Percentiles rank a stretch among this genome's conserved stretches.
phyloP scores from a whole-genome alignment of 2,888 invertebrate species.

The Acleris laterana region DNA sequence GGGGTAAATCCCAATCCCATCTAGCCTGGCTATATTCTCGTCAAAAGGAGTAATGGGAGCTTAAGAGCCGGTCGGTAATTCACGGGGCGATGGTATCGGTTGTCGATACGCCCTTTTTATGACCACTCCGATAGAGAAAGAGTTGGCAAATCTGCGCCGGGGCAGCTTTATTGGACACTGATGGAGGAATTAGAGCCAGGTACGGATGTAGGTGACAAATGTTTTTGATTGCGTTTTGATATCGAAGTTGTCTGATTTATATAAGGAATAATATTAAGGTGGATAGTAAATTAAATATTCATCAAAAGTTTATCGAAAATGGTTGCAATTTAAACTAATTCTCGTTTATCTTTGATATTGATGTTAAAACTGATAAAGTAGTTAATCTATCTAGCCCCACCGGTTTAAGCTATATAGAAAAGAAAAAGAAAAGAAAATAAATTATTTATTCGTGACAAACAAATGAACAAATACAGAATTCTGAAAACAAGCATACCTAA shows the following conservation, averaged over 20 bases:
- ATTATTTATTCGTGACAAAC: no score
- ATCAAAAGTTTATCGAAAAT: no score
- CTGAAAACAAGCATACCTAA: no score
- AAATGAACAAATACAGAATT: no score
- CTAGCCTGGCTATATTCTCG: slow-evolving; percentile 52
- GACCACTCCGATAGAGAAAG: slow-evolving; percentile 68
- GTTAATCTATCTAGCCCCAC: no score
- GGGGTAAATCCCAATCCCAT: slow-evolving; percentile 39
- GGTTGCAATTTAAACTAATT: no score
- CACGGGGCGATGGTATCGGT: slow-evolving; percentile 77
- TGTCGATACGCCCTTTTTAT: slow-evolving; percentile 78
- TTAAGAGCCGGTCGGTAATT: slow-evolving; percentile 63
- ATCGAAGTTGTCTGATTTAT: not conserved
- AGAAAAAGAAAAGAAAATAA: no score
- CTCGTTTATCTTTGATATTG: no score
- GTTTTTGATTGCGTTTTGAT: not conserved
- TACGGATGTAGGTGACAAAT: slow-evolving; percentile 8
- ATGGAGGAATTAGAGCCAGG: slow-evolving; percentile 11
- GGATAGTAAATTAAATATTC: no score
- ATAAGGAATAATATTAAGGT: no score
- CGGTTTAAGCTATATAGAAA: no score
- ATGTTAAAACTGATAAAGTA: no score
- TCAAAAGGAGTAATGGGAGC: slow-evolving; percentile 65
- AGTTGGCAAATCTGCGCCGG: slow-evolving; percentile 58
- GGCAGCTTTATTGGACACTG: slow-evolving; percentile 30